These are phyloP conservation scores for Druon quercuslanigerum DNA, from an alignment of 1,140 invertebrate species.

Conservation along the genomic window DNA sequence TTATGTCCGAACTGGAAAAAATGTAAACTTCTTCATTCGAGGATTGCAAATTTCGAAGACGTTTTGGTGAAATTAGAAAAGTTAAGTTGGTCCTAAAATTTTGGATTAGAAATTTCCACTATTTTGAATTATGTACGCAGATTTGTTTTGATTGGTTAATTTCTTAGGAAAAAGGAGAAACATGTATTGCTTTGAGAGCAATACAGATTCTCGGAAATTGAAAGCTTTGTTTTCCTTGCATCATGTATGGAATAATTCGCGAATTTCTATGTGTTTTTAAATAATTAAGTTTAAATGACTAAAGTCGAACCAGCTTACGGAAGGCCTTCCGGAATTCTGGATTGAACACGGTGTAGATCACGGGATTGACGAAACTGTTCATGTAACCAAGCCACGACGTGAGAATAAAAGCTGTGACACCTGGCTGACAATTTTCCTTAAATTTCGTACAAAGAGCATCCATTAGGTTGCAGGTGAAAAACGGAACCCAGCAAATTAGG, in stretches of 20 bases:
- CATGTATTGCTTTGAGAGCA: neutral
- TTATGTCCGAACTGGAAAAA: neutral
- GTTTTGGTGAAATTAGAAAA: neutral
- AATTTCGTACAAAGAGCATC: conserved; percentile 96
- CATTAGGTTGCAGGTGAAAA: conserved; percentile 91
- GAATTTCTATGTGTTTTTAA: conserved; percentile 37
- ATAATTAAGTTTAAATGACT: conserved; percentile 47
- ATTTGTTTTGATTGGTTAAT: neutral
- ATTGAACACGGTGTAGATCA: conserved; percentile 99
- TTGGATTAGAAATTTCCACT: neutral
- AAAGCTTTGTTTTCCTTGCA: neutral
- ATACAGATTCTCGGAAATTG: neutral
- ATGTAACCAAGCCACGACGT: conserved; percentile 99
- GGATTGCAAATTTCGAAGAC: neutral
- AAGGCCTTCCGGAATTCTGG: conserved; percentile 99
- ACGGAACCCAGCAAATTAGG: conserved; percentile 98
- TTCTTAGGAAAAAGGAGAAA: no score
- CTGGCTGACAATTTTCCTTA: conserved; percentile 86
- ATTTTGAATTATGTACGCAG: neutral
- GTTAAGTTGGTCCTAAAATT: conserved; percentile 8
- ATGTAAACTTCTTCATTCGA: neutral
- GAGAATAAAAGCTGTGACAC: conserved; percentile 92
- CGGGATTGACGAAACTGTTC: conserved; percentile 98
- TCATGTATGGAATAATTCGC: conserved; percentile 31
- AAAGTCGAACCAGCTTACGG: conserved; percentile 88